Evolutionary conservation across 2,888 invertebrate genomes (phyloP), one percentile per base, ranked within the genome.

Genomic region (Xestia c-nigrum): DNA sequence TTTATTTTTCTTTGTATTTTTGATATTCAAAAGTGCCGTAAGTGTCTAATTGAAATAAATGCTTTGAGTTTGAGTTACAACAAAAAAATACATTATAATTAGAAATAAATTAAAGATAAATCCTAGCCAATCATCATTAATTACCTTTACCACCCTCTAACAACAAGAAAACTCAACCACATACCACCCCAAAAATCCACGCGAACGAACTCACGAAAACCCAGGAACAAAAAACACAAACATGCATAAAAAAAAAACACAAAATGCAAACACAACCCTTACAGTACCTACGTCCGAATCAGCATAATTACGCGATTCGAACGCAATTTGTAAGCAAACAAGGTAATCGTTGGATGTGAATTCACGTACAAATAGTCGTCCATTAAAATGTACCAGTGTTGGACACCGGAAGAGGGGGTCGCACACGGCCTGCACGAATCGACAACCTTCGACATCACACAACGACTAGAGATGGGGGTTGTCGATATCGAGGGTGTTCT

Each of bases 371-470:
- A 94, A 94, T 93, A 94, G 87, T 88, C 90, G 86, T 87, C 90
- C 91, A 94, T 95, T 94, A 94, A 84, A 89, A 89, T 88, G 89
- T 92, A 87, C 88, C 90, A 90, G 90, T 90, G 93, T 92, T 93
- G 93, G 93, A 94, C 94, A 93, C 93, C 95, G 96, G 95, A 96
- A 96, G 94, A 93, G 90, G 89, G 90, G 84, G 92, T 92, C 93
- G 93, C 94, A 93, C 92, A 93, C 94, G 92, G 93, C 88, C 91
- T 87, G 88, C 91, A 88, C 91, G 90, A 92, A 88, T 91, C 89
- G 90, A 90, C 95, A 94, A 95, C 95, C 95, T 95, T 94, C 95
- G 95, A 96, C 95, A 95, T 95, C 95, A 95, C 95, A 95, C 94
- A 94, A 94, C 90, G 91, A 78, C 38, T 91, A 94, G 94, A 84